Evolutionary conservation across 2,888 invertebrate species (phyloP), one percentile per base, ranked within the genome.

Genomic region (Hypsopygia costalis): DNA sequence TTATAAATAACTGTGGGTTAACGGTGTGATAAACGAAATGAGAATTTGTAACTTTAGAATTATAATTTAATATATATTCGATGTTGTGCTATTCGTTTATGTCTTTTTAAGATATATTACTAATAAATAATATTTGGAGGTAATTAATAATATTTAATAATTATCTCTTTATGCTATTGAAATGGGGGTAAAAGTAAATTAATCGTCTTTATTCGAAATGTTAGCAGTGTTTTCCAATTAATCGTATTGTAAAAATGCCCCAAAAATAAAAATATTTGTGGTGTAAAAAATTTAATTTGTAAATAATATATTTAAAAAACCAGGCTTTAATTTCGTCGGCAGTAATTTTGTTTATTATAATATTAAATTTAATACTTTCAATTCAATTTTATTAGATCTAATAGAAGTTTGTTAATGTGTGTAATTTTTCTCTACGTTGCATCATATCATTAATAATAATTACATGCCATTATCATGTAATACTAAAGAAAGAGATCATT

Each of bases 1-100:
- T 71, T 71, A 56, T 56, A 59, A n/a, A 57, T 44, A 25, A 25
- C 25, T 25, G n/a, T 62, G 56, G 59, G 60, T 16, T 3, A 16
- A 54, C 43, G 41, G 43, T 41, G 49, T 49, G 44, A 49, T 49
- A 46, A 41, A 36, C 34, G 31, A 36, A 32, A 37, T 43, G 46
- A 44, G 40, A 44, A 46, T 41, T 44, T 44, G 41, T 40, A 34
- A 40, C 34, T 40, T 25, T 41, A 43, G 34, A 12, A 8, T 6
- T 30, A 43, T 34, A 34, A 34, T 29, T 35, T 34, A 9, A 36
- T 34, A 30, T 27, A 22, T 29, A 34, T 30, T 36, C 21, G 36
- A 36, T 36, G 36, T 41, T 32, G 43, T 43, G 36, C 39, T 43
- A 38, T 43, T 30, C 7, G 39, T 33, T 39, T 39, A 9, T 38